Percentiles rank a stretch among this genome's conserved stretches.
phyloP scores from a whole-genome alignment of 1,140 invertebrate genomes.

The Sycophaga agraensis region DNA sequence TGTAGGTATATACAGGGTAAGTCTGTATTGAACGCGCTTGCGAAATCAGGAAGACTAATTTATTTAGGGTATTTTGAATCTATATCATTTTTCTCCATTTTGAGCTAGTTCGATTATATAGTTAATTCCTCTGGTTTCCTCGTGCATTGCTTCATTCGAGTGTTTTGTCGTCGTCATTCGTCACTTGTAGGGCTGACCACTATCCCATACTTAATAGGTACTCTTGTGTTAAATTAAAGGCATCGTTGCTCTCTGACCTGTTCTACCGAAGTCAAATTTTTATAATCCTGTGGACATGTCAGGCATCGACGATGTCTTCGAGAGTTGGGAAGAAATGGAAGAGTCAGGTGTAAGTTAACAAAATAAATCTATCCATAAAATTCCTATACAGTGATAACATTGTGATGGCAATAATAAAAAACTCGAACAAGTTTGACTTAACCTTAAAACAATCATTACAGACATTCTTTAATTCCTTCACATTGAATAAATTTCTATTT shows the following conservation, averaged over 20 bases:
- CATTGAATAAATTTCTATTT: not conserved
- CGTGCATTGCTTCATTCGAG: too few relatives aligned
- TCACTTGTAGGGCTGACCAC: not conserved
- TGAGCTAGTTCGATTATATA: too few relatives aligned
- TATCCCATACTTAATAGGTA: too few relatives aligned
- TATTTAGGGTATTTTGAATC: too few relatives aligned
- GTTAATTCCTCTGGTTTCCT: too few relatives aligned
- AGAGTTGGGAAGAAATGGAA: slow-evolving; percentile 84
- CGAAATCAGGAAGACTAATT: too few relatives aligned
- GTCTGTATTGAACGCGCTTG: not conserved
- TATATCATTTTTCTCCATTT: too few relatives aligned
- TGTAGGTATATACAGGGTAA: too few relatives aligned
- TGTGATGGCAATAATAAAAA: not conserved
- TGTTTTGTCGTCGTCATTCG: not conserved
- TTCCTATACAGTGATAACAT: not conserved
- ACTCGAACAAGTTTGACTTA: not conserved
- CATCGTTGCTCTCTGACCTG: not conserved
- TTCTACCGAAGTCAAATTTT: not conserved
- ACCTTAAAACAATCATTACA: not conserved
- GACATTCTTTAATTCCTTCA: not conserved
- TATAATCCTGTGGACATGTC: slow-evolving; percentile 45
- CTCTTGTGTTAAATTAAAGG: not conserved
- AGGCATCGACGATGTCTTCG: slow-evolving; percentile 64
- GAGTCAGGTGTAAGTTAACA: slow-evolving; percentile 64
- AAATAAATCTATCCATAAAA: not conserved